phyloP scores from a whole-genome alignment of 2,888 invertebrate species.

The Cephus pulcher region DNA sequence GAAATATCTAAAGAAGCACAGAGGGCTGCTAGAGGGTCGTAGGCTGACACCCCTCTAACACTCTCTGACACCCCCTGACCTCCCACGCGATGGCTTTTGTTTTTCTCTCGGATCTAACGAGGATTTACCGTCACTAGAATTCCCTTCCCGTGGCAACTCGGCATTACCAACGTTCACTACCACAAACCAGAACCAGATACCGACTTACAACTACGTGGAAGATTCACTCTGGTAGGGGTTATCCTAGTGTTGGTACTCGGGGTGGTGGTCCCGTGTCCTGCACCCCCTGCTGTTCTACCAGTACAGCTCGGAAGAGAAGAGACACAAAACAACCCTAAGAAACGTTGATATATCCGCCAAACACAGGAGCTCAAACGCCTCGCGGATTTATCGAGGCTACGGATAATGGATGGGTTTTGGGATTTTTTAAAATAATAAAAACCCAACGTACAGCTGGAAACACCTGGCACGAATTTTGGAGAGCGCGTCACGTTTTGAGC shows the following conservation, averaged over 20 bases:
- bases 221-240: background rate
- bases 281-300: constrained; percentile 1
- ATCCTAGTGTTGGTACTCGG: background rate
- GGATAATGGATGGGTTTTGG: constrained; percentile 57
- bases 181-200: background rate
- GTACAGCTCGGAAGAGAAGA: constrained; percentile 16
- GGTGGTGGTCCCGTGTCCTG: background rate
- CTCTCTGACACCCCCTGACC: constrained; percentile 10
- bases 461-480: background rate
- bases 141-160: background rate
- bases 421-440: constrained; percentile 53
- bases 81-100: constrained; percentile 23
- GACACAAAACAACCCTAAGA: constrained; percentile 30
- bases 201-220: background rate
- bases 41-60: background rate
- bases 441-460: background rate
- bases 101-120: constrained; percentile 41
- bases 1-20: constrained; percentile 15
- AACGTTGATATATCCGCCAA: constrained; percentile 62
- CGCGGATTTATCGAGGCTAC: constrained; percentile 58
- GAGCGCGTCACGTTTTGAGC: background rate
- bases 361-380: constrained; percentile 50
- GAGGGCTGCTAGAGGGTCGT: background rate
- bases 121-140: constrained; percentile 36
- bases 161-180: background rate